A percentile compares a stretch with the other conserved stretches of the same genome.
These are phyloP conservation scores for Leptopilina myrica DNA, from an alignment of 2,888 invertebrate species.

Conservation along the genomic window DNA sequence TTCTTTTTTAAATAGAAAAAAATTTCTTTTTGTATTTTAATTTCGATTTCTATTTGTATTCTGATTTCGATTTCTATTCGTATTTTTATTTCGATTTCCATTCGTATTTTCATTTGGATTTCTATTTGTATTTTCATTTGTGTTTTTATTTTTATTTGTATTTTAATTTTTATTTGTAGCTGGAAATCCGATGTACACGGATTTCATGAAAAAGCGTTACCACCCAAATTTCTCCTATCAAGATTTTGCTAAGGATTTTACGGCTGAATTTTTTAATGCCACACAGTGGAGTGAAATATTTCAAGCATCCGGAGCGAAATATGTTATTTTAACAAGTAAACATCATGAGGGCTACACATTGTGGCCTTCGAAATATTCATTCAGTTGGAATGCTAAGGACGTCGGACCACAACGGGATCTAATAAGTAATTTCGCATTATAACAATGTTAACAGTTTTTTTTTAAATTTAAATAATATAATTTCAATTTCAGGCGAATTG, in stretches of 20 bases:
- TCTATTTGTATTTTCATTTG: too few relatives aligned
- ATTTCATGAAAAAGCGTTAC: slow-evolving; percentile 90
- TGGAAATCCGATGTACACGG: slow-evolving; percentile 75
- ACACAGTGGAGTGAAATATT: slow-evolving; percentile 90
- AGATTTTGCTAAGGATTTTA: slow-evolving; percentile 93
- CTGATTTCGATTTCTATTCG: too few relatives aligned
- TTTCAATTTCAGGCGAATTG: slow-evolving; percentile 79
- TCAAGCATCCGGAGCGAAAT: slow-evolving; percentile 90
- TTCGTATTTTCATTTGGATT: too few relatives aligned
- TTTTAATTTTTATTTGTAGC: slow-evolving; percentile 59
- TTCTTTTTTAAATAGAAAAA: too few relatives aligned
- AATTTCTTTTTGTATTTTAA: too few relatives aligned
- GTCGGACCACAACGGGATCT: slow-evolving; percentile 82
- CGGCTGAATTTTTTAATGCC: slow-evolving; percentile 92
- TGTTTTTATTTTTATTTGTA: too few relatives aligned
- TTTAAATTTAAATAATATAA: too few relatives aligned
- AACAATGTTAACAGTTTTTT: too few relatives aligned
- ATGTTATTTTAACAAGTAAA: slow-evolving; percentile 81
- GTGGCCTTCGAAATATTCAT: slow-evolving; percentile 82
- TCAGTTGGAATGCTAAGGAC: slow-evolving; percentile 82
- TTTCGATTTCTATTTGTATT: too few relatives aligned
- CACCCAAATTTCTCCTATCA: slow-evolving; percentile 92
- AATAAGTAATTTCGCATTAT: slow-evolving; percentile 78
- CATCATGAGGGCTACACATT: slow-evolving; percentile 83
- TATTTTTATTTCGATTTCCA: too few relatives aligned